Evolutionary conservation across 2,797 vertebrate species (phyloP).

Genomic region (Nothura maculosa): DNA sequence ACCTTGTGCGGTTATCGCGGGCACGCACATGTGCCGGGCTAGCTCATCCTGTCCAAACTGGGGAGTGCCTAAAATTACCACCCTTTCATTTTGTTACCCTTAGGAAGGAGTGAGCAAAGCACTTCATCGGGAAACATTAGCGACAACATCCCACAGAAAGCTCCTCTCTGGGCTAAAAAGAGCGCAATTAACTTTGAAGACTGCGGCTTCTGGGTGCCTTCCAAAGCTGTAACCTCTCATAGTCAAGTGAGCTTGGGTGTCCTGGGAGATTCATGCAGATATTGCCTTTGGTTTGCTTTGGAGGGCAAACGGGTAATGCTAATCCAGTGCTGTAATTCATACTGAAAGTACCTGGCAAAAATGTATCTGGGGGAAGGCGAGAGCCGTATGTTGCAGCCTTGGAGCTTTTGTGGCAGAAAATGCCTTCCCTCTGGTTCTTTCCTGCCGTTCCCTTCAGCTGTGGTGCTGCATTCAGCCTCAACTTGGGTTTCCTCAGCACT

Average conservation of each 20-base stretch:
- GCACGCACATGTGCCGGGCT: background rate
- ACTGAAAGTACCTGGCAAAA: background rate
- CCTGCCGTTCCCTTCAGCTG: background rate
- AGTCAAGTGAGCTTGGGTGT: background rate
- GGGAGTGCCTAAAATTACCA: conserved; percentile 39
- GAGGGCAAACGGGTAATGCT: background rate
- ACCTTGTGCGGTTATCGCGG: background rate
- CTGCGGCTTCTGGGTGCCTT: conserved; percentile 17
- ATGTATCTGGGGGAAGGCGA: background rate
- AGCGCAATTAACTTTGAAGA: conserved; percentile 34
- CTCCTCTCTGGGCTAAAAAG: background rate
- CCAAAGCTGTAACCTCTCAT: conserved; percentile 1
- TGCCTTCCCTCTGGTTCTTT: background rate
- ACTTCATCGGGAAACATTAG: conserved; percentile 7
- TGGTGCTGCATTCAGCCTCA: background rate
- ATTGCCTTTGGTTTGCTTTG: background rate
- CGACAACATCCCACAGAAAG: conserved; percentile 10
- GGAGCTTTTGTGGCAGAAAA: background rate
- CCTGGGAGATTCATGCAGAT: background rate
- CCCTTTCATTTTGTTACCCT: conserved; percentile 3
- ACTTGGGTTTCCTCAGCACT: background rate
- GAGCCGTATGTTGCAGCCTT: background rate
- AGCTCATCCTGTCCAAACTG: background rate
- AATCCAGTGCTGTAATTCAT: background rate
- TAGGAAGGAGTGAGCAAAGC: conserved; percentile 16